Evolutionary conservation across 2,888 invertebrate genomes (phyloP), one percentile per base, ranked within the genome.

Genomic region (Leucozona laternaria): DNA sequence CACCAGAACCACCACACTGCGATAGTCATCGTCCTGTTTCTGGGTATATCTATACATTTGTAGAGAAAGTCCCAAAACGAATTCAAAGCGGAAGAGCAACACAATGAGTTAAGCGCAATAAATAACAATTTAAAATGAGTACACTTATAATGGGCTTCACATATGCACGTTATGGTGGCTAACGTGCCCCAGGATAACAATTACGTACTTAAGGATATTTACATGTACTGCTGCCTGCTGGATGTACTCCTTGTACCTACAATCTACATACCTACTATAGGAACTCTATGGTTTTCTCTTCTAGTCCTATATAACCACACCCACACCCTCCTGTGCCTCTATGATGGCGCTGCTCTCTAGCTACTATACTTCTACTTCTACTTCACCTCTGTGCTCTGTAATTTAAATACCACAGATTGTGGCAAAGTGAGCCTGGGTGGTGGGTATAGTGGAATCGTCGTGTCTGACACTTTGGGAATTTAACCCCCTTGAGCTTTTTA

Each of bases 141-240:
- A 86, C 86, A 86, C 86, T 86, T 86, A 86, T 86, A 86, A 86
- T 86, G 86, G 86, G 86, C 86, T 86, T 86, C 86, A 79, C 86
- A 86, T 86, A 86, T 86, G 86, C 86, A 86, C 86, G 86, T 86
- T 86, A 86, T 86, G 86, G 86, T 86, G 81, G 86, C 82, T 86
- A 86, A 86, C 86, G 86, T 86, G 82, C 82, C 86, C 82, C 86
- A 86, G 86, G 86, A 86, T 86, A 86, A 86, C 86, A 86, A 86
- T 86, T 86, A 86, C 86, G 82, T 86, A 86, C 86, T 86, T 86
- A 86, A 86, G 86, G 86, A 86, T 86, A 86, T 86, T 86, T 86
- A 82, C 86, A 86, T 82, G 86, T 82, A 45, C 34, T 34, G 13
- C 20, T 58, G 58, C 45, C 45, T 48, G 20, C 45, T 64, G n/a